Evolutionary conservation across 2,797 vertebrate species (phyloP).

Genomic region (Sphaeramia orbicularis): DNA sequence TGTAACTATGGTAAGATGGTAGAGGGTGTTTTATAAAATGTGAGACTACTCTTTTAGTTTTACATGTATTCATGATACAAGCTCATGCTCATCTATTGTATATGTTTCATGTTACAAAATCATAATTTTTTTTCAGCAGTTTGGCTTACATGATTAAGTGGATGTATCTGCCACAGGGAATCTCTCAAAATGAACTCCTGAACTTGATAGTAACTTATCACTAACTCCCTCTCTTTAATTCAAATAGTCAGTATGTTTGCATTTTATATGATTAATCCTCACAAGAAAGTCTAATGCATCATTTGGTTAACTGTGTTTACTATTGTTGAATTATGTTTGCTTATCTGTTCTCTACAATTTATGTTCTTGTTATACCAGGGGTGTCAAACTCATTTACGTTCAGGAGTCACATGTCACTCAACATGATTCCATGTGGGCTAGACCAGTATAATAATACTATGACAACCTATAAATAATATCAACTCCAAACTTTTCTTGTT

Average conservation of each 20-base stretch:
- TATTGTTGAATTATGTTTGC: background rate
- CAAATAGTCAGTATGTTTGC: constrained; percentile 20
- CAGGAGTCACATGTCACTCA: too few species aligned
- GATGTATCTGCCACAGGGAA: constrained; percentile 27
- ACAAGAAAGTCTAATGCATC: constrained; percentile 7
- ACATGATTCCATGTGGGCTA: too few species aligned
- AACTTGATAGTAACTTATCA: constrained; percentile 38
- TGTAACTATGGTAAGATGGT: background rate
- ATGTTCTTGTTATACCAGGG: too few species aligned
- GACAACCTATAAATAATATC: too few species aligned
- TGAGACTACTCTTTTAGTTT: background rate
- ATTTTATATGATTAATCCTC: constrained; percentile 24
- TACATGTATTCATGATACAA: background rate
- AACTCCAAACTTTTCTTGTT: too few species aligned
- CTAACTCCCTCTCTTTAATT: constrained; percentile 9
- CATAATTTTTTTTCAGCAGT: constrained; percentile 6
- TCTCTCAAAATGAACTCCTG: constrained; percentile 46
- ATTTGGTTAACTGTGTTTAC: constrained; percentile 8
- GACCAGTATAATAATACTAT: too few species aligned
- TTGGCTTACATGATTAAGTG: constrained; percentile 30
- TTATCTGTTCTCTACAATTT: background rate
- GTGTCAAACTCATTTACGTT: too few species aligned
- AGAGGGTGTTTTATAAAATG: background rate
- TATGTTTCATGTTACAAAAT: background rate
- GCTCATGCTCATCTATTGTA: background rate